Percentiles rank a stretch among this genome's conserved stretches.
Evolutionary conservation across 2,888 invertebrate genomes (phyloP).

Genomic region (Galerucella pusilla): DNA sequence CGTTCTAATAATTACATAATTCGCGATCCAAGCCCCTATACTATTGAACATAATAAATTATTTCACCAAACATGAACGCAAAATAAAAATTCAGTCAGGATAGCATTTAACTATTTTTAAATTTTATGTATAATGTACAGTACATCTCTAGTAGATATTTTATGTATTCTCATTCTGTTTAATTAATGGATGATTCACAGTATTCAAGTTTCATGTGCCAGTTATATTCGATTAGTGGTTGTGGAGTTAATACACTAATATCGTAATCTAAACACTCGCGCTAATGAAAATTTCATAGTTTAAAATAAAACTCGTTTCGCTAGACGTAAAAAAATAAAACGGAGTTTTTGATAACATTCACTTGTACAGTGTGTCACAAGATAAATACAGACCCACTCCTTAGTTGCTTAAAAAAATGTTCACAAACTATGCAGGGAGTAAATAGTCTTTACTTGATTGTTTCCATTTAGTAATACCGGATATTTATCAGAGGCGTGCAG

Average conservation of each 20-base stretch:
- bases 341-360: not conserved
- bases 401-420: not conserved
- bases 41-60: slow-evolving; percentile 1
- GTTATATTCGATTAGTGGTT: slow-evolving; percentile 10
- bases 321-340: too few species aligned
- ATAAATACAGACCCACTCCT: not conserved
- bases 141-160: not conserved
- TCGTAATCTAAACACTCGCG: not conserved
- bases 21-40: too few species aligned
- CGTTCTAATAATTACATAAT: too few species aligned
- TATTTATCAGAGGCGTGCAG: too few species aligned
- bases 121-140: not conserved
- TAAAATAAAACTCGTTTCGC: slow-evolving; percentile 10
- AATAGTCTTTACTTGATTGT: too few species aligned
- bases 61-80: not conserved
- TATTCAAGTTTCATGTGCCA: not conserved
- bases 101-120: slow-evolving; percentile 14
- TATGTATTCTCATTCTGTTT: not conserved
- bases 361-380: not conserved
- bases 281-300: slow-evolving; percentile 19
- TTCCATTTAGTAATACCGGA: too few species aligned
- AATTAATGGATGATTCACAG: slow-evolving; percentile 1
- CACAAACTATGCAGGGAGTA: not conserved
- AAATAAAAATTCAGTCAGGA: not conserved
- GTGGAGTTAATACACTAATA: slow-evolving; percentile 7